Evolutionary conservation across 2,888 invertebrate genomes (phyloP).

Genomic region (Ypsolopha scabrella): DNA sequence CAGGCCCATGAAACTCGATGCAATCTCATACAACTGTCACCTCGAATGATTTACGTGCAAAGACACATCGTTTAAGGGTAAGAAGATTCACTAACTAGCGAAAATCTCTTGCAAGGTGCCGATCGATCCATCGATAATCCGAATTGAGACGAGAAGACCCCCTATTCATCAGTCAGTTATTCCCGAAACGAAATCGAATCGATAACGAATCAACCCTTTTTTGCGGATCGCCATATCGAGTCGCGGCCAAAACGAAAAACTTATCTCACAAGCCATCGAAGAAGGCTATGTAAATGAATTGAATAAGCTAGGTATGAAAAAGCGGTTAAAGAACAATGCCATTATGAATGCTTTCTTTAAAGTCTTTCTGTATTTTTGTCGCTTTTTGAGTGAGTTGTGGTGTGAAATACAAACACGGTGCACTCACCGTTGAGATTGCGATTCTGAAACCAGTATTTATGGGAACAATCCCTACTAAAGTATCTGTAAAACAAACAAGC

Average conservation of each 20-base stretch:
- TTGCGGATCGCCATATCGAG: slow-evolving; percentile 40
- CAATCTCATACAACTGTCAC: slow-evolving; percentile 52
- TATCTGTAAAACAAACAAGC: slow-evolving; percentile 3
- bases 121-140: slow-evolving; percentile 52
- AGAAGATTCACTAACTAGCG: slow-evolving; percentile 56
- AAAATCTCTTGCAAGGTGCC: slow-evolving; percentile 34
- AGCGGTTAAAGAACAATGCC: background rate
- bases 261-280: slow-evolving; percentile 14
- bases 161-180: slow-evolving; percentile 68
- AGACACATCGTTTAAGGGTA: slow-evolving; percentile 22
- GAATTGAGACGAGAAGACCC: slow-evolving; percentile 60
- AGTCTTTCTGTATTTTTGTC: background rate
- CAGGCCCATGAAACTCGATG: slow-evolving; percentile 15
- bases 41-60: slow-evolving; percentile 46
- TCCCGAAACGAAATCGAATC: slow-evolving; percentile 17
- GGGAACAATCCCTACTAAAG: slow-evolving; percentile 26
- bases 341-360: background rate
- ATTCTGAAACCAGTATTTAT: slow-evolving; percentile 27
- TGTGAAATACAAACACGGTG: background rate
- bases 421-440: background rate
- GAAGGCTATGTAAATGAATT: slow-evolving; percentile 2
- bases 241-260: slow-evolving; percentile 29
- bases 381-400: background rate
- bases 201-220: slow-evolving; percentile 53
- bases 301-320: background rate